Percentiles rank a stretch among this genome's conserved stretches.
Evolutionary conservation across 2,888 invertebrate genomes (phyloP).

Genomic region (Cremastinae sp.): DNA sequence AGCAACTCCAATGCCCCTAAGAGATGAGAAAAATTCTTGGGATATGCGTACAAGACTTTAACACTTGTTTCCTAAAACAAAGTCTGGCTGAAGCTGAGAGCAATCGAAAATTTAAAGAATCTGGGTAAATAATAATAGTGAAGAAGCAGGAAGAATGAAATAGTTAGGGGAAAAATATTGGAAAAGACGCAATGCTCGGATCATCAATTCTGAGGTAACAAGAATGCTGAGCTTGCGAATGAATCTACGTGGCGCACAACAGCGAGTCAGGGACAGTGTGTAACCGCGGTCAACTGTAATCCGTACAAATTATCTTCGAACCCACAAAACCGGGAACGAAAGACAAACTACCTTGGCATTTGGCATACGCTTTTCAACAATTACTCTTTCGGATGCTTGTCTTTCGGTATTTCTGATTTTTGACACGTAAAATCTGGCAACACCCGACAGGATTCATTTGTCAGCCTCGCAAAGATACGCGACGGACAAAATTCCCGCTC

Average conservation of each 20-base stretch:
- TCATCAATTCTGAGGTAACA: conserved; percentile 5
- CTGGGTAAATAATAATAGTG: no score
- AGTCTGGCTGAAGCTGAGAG: no score
- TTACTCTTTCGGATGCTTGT: not conserved
- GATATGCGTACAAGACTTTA: no score
- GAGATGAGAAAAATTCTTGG: no score
- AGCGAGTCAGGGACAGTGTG: not conserved
- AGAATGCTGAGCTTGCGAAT: not conserved
- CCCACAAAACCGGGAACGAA: not conserved
- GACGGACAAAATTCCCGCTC: conserved; percentile 35
- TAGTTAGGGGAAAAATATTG: no score
- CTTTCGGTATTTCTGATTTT: not conserved
- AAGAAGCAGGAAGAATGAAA: no score
- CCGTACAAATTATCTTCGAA: conserved; percentile 26
- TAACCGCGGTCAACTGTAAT: conserved; percentile 3
- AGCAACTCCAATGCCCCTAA: no score
- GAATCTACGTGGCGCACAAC: not conserved
- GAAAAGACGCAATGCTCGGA: not conserved
- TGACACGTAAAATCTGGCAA: conserved; percentile 8
- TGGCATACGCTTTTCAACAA: not conserved
- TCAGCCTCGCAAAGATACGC: conserved; percentile 22
- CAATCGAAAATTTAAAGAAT: no score
- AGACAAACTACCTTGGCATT: conserved; percentile 19
- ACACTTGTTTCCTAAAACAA: no score
- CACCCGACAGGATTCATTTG: conserved; percentile 29